Base-by-base conservation (phyloP, 2,888 invertebrate species). In the Gymnoscelis rufifasciata region DNA sequence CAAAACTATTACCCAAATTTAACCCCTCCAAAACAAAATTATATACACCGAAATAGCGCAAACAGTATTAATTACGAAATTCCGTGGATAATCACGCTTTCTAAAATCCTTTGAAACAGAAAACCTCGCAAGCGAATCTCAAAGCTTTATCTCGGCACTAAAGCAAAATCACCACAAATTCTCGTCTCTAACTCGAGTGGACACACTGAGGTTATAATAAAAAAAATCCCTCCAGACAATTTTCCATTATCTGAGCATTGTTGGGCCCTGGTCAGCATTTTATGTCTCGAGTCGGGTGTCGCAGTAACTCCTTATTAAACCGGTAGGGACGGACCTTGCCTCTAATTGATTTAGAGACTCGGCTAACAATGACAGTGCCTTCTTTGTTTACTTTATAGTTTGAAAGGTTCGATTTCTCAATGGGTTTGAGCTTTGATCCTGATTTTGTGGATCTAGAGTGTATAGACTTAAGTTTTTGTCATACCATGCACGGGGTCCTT, bases 251-350 rank as follows among this genome's bases (percentile, higher is more conserved):
- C 79, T 78, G 68, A 68, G 77, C 75, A 76, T 81, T 81, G 79
- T 80, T 69, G 71, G 74, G 62, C 66, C 62, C 65, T 78, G 83
- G 82, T 78, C 83, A 83, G 74, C 77, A 64, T 78, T 86, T 84
- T 84, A 83, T 77, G 74, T 77, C 70, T 59, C 43, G 47, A 52
- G 47, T 50, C 48, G 68, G 68, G 71, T 66, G 75, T 74, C 75
- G 66, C 70, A 74, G 80, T 86, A 82, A 83, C 78, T 86, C 65
- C 83, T 83, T 84, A 83, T 86, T 83, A 84, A 84, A 82, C 73
- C 75, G 67, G 66, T 62, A 67, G 77, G 81, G 78, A 74, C 74
- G 68, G 39, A 47, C 71, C 76, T 79, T 71, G 61, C 64, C 62
- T 74, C 79, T 84, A 83, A 86, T 83, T 86, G 86, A 84, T 84